Base-by-base conservation (phyloP, 2,888 invertebrate species). In the Drosophila basisetae region DNA sequence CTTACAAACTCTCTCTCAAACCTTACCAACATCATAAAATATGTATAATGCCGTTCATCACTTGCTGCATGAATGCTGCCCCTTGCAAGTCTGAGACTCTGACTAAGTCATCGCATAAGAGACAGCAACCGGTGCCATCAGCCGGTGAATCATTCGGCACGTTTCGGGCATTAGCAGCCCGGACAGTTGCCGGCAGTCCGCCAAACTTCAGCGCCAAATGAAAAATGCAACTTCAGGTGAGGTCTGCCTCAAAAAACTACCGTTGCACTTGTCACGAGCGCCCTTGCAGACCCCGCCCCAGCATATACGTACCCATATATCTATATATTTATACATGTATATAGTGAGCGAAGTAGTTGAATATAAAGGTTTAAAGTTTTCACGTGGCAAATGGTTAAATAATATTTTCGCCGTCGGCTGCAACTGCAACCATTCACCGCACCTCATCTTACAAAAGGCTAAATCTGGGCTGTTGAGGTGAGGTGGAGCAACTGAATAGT, bases 131-230 rank as follows among this genome's bases (percentile, higher is more conserved):
- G 47, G 56, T 55, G 69, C 69, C 70, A 56, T 25, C 41, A 28
- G 30, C 30, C 41, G 43, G 39, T 56, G 63, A 41, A 56, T 39
- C 60, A 67, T 75, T 60, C 62, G 80, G 80, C 90, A 90, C 90
- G 90, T 90, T 90, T 90, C 84, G 71, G 78, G 78, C 91, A 90
- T 90, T 90, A 90, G 83, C 74, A 70, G 70, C 64, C 68, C 25
- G 71, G 60, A 49, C 68, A 63, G 60, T 67, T 53, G 47, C 52
- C 66, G 11, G 43, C 60, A 68, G 64, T 78, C 65, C 68, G 72
- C 61, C 79, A 63, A 79, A 79, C 80, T 80, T 80, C 79, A 76
- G 58, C 76, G 80, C 68, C 79, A 69, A 75, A 82, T 82, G 80
- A 75, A 77, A 75, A 73, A 82, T 79, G 70, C 74, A 74, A 63